A percentile compares a stretch with the other conserved stretches of the same genome.
phyloP scores from a whole-genome alignment of 2,113 vertebrate genomes.

The Oenanthe oenanthe region DNA sequence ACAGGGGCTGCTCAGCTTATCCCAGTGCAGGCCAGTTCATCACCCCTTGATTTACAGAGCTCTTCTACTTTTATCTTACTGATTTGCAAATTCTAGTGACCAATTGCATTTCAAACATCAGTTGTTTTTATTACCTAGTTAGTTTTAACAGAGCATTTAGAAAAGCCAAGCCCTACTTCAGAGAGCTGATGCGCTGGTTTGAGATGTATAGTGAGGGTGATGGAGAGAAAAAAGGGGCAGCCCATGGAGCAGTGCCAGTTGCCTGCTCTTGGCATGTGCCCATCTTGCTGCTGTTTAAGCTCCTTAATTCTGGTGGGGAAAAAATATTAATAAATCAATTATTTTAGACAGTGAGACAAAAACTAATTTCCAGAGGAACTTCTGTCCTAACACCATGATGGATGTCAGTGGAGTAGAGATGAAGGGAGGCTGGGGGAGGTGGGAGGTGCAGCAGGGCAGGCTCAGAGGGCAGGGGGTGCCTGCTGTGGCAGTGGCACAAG shows the following conservation, averaged over 20 bases:
- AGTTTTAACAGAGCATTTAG: constrained; percentile 12
- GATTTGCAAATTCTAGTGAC: constrained; percentile 61
- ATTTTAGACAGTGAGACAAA: background rate
- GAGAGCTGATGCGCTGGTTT: background rate
- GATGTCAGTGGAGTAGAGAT: background rate
- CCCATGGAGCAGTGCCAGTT: background rate
- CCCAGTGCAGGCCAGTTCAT: background rate
- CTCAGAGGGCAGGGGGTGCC: background rate
- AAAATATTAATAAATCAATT: background rate
- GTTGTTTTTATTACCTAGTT: constrained; percentile 62
- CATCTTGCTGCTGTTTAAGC: background rate
- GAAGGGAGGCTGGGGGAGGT: background rate
- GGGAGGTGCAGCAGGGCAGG: background rate
- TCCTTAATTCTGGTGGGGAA: background rate
- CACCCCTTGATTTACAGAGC: constrained; percentile 37
- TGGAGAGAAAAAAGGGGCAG: background rate
- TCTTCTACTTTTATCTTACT: constrained; percentile 42
- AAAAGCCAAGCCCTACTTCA: background rate
- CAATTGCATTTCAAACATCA: constrained; percentile 57
- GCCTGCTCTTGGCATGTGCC: background rate
- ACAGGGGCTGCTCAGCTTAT: constrained; percentile 8
- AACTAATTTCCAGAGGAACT: constrained; percentile 4
- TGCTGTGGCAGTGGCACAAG: background rate
- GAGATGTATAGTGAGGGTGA: background rate
- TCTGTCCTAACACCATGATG: background rate